A percentile compares a stretch with the other conserved stretches of the same genome.
Evolutionary conservation across 2,888 invertebrate genomes (phyloP).

Genomic region (Cartodere bifasciata): DNA sequence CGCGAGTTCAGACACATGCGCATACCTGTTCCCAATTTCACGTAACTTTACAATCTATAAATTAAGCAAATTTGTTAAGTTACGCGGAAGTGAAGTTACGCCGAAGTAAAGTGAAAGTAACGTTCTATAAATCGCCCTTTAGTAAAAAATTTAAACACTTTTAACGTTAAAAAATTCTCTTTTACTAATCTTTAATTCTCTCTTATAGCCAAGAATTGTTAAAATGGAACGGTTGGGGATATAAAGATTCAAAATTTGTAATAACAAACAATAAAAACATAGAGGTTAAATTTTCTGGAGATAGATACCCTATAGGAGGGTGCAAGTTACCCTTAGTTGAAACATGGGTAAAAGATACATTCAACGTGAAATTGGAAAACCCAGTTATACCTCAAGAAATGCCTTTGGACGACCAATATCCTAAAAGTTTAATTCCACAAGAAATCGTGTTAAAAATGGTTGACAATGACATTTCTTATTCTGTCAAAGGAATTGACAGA

Average conservation of each 20-base stretch:
- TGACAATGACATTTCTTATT: slow-evolving; percentile 43
- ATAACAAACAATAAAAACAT: slow-evolving; percentile 1
- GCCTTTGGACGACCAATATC: slow-evolving; percentile 42
- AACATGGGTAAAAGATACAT: slow-evolving; percentile 62
- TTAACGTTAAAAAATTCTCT: no score
- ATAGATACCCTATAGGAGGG: slow-evolving; percentile 66
- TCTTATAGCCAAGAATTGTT: slow-evolving; percentile 71
- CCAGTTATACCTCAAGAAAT: slow-evolving; percentile 43
- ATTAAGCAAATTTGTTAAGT: no score
- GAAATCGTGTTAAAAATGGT: slow-evolving; percentile 47
- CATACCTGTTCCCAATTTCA: no score
- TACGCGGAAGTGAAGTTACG: no score
- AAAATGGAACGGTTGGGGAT: slow-evolving; percentile 99
- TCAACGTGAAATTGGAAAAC: slow-evolving; percentile 50
- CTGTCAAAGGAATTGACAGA: slow-evolving; percentile 69
- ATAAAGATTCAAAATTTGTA: slow-evolving; percentile 81
- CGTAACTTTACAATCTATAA: no score
- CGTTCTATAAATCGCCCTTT: no score
- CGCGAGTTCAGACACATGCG: no score
- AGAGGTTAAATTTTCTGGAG: slow-evolving; percentile 1
- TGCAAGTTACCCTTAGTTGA: slow-evolving; percentile 64
- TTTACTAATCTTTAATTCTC: no score
- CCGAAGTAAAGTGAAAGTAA: no score
- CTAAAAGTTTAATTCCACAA: slow-evolving; percentile 49
- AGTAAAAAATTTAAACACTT: no score